Base-by-base conservation (phyloP, 2,113 vertebrate genomes). In the Podiceps cristatus region DNA sequence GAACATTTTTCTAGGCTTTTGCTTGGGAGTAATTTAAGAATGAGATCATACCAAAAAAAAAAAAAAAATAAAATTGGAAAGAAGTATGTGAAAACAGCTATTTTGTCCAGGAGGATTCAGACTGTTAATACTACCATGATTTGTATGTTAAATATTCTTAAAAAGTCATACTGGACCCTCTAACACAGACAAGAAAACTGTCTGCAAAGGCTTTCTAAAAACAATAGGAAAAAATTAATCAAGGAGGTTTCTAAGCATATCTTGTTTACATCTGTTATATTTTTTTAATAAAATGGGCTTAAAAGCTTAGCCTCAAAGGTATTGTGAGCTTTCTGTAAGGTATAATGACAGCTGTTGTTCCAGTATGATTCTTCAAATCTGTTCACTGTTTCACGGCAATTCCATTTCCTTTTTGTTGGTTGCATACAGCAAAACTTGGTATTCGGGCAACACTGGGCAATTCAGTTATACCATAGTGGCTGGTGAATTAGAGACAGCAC, bases 221-320 rank as follows among this genome's bases (percentile, higher is more conserved):
- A 55, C 62, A 82, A 89, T 72, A 53, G 66, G 83, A 62, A 90
- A 86, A 97, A 82, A 47, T 96, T 73, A 96, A 96, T 97, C 89
- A 95, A 91, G 75, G 62, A 83, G 52, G 42, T 91, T 79, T 95
- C 78, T 90, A 93, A 50, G 55, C 63, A 60, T 90, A 77, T 35
- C 83, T 92, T 96, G 92, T 97, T 97, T 97, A 94, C 90, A 49
- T 97, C 75, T 90, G 62, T 96, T 96, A 52, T 96, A 42, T 86
- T 97, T 97, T 97, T 98, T 98, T 98, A 97, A 98, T 98, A 97
- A 98, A 98, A 97, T 91, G 35, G 86, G 68, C 90, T 98, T 98
- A 98, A 96, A 98, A 96, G 94, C 93, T 98, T 98, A 98, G 94
- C 90, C 73, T 86, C 55, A 96, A 88, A 95, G 87, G 81, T 97